A percentile compares a stretch with the other conserved stretches of the same genome.
phyloP scores from a whole-genome alignment of 2,113 vertebrate species.

The Chamaetylas fuelleborni region DNA sequence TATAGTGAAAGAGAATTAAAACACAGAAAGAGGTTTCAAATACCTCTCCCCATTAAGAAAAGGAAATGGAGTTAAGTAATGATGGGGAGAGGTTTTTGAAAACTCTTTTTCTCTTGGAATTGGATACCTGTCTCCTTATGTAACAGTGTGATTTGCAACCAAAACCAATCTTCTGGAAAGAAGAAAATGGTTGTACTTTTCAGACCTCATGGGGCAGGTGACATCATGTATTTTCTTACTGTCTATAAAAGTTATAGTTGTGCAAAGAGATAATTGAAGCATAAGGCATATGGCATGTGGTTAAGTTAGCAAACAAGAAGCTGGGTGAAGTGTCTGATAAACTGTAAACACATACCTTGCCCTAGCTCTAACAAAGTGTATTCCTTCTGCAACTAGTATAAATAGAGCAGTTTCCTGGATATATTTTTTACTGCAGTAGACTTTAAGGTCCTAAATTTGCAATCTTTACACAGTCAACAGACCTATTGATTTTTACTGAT shows the following conservation, averaged over 20 bases:
- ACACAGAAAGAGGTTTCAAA: not conserved
- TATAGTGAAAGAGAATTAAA: not conserved
- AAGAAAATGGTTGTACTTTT: not conserved
- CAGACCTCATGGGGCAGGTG: not conserved
- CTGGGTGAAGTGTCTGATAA: not conserved
- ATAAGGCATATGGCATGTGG: not conserved
- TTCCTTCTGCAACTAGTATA: not conserved
- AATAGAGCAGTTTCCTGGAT: not conserved
- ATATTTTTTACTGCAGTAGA: not conserved
- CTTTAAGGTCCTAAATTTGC: not conserved
- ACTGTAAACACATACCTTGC: not conserved
- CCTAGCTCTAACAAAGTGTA: not conserved
- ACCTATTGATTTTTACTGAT: conserved; percentile 17
- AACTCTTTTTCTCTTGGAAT: not conserved
- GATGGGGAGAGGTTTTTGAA: not conserved
- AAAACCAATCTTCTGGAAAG: not conserved
- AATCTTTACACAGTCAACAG: not conserved
- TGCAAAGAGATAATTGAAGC: not conserved
- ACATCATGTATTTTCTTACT: not conserved
- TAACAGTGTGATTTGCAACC: not conserved
- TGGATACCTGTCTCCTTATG: not conserved
- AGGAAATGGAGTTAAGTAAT: not conserved
- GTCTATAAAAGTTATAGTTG: not conserved
- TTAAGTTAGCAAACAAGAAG: not conserved
- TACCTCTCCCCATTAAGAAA: not conserved